Conservation (phyloP, 2,797 vertebrate species). For the Eulemur rubriventer region DNA sequence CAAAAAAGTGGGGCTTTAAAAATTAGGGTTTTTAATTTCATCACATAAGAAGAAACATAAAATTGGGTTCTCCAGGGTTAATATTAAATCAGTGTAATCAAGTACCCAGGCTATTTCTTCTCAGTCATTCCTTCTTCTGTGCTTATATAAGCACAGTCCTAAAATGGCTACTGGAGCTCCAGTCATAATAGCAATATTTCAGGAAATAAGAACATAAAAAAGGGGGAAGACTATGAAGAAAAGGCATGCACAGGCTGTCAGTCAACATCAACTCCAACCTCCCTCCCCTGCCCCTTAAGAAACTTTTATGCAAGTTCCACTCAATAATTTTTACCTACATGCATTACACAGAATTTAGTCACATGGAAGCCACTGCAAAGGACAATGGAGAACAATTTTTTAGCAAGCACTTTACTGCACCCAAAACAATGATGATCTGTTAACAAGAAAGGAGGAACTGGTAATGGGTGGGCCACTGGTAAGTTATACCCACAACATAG, state of each 20-base stretch:
- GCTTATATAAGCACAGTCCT: background rate
- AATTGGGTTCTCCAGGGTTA: background rate
- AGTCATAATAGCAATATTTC: background rate
- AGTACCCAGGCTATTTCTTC: background rate
- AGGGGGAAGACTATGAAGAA: background rate
- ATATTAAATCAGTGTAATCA: background rate
- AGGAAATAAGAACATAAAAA: background rate
- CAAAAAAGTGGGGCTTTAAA: background rate
- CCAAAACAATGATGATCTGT: background rate
- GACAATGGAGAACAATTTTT: background rate
- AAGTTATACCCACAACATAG: background rate
- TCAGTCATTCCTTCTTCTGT: background rate
- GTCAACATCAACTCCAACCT: too few species aligned
- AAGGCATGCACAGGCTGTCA: background rate
- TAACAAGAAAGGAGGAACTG: background rate
- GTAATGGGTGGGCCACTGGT: too few species aligned
- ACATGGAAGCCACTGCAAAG: background rate
- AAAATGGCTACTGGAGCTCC: background rate
- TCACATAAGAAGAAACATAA: background rate
- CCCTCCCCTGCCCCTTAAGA: background rate
- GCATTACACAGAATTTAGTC: background rate
- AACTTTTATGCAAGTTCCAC: background rate
- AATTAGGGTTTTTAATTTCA: background rate
- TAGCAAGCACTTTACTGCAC: background rate
- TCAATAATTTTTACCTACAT: background rate